phyloP scores from a whole-genome alignment of 2,888 invertebrate species.

The Pristionchus entomophagus region DNA sequence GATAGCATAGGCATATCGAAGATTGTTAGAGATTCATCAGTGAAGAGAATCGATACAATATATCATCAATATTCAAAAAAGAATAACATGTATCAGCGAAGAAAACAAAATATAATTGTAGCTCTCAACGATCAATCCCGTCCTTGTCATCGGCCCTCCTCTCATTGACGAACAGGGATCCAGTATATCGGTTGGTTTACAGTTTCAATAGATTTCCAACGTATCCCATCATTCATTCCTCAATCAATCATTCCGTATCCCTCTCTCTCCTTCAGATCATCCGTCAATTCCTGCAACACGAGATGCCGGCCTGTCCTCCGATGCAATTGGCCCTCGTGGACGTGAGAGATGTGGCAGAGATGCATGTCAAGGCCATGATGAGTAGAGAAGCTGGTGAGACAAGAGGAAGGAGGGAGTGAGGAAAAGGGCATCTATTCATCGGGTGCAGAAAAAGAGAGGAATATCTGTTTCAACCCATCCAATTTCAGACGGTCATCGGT shows the following conservation, averaged over 20 bases:
- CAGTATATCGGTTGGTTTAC: constrained; percentile 65
- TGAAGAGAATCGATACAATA: background rate
- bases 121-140: constrained; percentile 79
- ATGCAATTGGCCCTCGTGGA: constrained; percentile 78
- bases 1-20: background rate
- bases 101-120: background rate
- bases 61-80: too few relatives aligned
- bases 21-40: background rate
- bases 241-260: background rate
- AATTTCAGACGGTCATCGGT: background rate
- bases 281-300: constrained; percentile 68
- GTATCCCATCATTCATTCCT: background rate
- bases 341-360: constrained; percentile 79
- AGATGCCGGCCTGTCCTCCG: constrained; percentile 75
- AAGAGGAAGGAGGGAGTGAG: too few relatives aligned
- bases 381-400: constrained; percentile 78
- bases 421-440: too few relatives aligned
- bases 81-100: too few relatives aligned
- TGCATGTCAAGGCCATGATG: constrained; percentile 79
- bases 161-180: constrained; percentile 74
- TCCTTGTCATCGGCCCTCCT: constrained; percentile 79
- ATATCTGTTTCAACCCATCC: too few relatives aligned
- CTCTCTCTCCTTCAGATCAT: constrained; percentile 63
- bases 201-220: too few relatives aligned
- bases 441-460: too few relatives aligned